Evolutionary conservation across 2,888 invertebrate genomes (phyloP), one percentile per base, ranked within the genome.

Genomic region (Coremacera marginata): DNA sequence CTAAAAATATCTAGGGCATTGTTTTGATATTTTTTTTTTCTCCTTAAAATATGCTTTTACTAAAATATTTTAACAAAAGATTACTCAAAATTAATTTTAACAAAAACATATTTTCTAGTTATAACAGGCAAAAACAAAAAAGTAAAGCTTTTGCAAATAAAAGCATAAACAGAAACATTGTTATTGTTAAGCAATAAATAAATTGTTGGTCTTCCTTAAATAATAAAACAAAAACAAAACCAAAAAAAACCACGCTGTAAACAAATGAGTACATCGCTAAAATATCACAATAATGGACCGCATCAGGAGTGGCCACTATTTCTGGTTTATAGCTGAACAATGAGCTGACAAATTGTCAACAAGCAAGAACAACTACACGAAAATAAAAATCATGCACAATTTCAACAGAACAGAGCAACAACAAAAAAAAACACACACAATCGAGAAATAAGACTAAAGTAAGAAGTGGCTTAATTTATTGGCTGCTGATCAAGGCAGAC

Each of bases 391-490:
- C 7, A 37, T 37, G 37, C 5, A 19, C 62, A 25, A 1, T 14
- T 25, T 62, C 27, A 62, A 62, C 14, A 62, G 9, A 60, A 60
- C n/a, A 60, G 25, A 62, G 14, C n/a, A 63, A 63, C 63, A 63
- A 62, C 7, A 63, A 31, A 4, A 52, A 34, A 16, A 27, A 9
- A 68, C 11, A 44, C 11, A 44, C 1, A 49, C 4, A 37, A 44
- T 44, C 44, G 14, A 44, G n/a, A 37, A 16, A 19, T n/a, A 25
- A 8, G 34, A 44, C 65, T 74, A 55, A 34, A 19, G 51, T 67
- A 55, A 34, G 51, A 67, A 72, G 55, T 77, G 67, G 63, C 57
- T 77, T 73, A 73, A 77, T 73, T 77, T 77, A 77, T 77, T 67
- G 77, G 67, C 27, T 62, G 55, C 34, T 49, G 55, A 52, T 34